phyloP scores from a whole-genome alignment of 2,888 invertebrate species.

The Chrysodeixis includens region DNA sequence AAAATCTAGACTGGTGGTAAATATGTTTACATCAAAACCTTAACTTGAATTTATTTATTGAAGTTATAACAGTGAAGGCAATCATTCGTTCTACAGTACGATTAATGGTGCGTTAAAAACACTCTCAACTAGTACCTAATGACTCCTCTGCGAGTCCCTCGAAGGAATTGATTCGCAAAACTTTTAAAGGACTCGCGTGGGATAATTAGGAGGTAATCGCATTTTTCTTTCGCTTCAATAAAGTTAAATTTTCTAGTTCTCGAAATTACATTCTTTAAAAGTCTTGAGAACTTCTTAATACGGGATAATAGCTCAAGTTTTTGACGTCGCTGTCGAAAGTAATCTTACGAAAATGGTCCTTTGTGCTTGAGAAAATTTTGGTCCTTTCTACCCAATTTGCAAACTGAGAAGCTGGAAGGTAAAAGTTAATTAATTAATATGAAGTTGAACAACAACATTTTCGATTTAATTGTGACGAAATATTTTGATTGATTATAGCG shows the following conservation, averaged over 20 bases:
- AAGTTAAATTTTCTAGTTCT: not conserved
- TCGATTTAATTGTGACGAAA: not conserved
- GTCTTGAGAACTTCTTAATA: constrained; percentile 18
- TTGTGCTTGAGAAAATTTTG: constrained; percentile 12
- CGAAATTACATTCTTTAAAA: constrained; percentile 16
- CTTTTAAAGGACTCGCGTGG: constrained; percentile 25
- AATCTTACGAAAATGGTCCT: constrained; percentile 25
- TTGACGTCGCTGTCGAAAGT: constrained; percentile 27
- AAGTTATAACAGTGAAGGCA: no score
- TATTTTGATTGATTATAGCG: not conserved
- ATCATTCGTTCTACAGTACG: not conserved
- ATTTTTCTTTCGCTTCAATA: constrained; percentile 23
- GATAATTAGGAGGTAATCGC: constrained; percentile 31
- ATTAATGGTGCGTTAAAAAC: not conserved
- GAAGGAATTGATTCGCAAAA: not conserved
- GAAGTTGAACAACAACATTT: not conserved
- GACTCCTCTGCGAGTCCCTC: not conserved
- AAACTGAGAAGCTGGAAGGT: not conserved
- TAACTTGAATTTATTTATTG: no score
- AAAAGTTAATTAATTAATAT: not conserved
- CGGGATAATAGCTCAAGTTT: constrained; percentile 44
- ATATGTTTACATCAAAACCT: no score
- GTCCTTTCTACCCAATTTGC: constrained; percentile 16
- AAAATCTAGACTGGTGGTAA: no score
- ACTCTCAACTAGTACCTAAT: not conserved